These are phyloP conservation scores for Agapetus fuscipes DNA, from an alignment of 2,888 invertebrate species.

Conservation along the genomic window DNA sequence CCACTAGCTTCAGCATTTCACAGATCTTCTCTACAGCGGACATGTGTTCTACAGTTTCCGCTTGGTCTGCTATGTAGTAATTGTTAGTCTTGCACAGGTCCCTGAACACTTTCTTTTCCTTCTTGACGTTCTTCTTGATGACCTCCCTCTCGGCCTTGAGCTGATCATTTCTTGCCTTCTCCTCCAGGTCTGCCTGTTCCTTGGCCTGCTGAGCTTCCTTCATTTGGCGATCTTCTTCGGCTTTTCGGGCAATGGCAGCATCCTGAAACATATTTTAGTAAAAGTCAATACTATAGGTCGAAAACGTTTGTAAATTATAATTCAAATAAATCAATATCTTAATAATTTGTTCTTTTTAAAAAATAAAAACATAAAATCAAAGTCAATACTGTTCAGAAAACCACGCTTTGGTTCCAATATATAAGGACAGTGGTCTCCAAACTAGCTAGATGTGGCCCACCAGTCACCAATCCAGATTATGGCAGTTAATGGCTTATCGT, in stretches of 20 bases:
- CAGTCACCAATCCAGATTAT: too few relatives aligned
- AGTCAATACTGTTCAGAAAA: too few relatives aligned
- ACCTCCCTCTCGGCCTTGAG: conserved; percentile 79
- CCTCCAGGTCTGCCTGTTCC: conserved; percentile 71
- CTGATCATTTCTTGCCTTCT: conserved; percentile 71
- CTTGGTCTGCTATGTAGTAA: conserved; percentile 63
- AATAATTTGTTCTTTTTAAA: too few relatives aligned
- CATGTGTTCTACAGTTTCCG: conserved; percentile 72
- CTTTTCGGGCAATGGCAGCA: conserved; percentile 70
- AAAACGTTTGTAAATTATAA: too few relatives aligned
- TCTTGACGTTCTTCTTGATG: conserved; percentile 75
- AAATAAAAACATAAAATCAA: too few relatives aligned
- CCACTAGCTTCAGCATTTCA: conserved; percentile 61
- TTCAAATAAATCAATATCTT: too few relatives aligned
- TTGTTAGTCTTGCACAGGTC: conserved; percentile 73
- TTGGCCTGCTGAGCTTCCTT: conserved; percentile 65
- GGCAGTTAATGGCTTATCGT: too few relatives aligned
- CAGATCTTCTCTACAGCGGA: conserved; percentile 88
- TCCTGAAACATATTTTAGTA: conserved; percentile 51
- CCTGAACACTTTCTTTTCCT: conserved; percentile 72
- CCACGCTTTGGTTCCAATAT: too few relatives aligned
- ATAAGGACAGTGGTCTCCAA: too few relatives aligned
- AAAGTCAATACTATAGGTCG: too few relatives aligned
- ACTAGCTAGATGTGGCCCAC: too few relatives aligned
- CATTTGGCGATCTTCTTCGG: conserved; percentile 70